Conservation (phyloP, 2,113 vertebrate species). For the Telmatochromis sp. region DNA sequence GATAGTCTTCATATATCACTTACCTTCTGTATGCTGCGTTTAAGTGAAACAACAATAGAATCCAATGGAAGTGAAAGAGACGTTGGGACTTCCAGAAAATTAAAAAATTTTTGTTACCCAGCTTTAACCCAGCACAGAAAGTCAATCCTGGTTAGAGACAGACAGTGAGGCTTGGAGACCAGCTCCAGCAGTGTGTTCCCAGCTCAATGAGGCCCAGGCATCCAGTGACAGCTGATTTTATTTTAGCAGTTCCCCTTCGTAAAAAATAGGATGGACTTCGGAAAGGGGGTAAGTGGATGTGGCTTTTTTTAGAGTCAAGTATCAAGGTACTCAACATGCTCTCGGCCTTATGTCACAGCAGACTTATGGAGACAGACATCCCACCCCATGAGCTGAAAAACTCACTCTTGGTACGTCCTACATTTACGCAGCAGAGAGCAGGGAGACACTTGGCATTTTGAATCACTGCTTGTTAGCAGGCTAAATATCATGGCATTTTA, state of each 20-base stretch:
- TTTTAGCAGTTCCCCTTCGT: conserved; percentile 69
- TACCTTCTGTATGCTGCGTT: conserved; percentile 26
- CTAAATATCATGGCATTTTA: conserved; percentile 2
- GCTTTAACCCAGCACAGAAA: not conserved
- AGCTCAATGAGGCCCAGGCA: conserved; percentile 66
- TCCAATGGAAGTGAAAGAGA: conserved; percentile 6
- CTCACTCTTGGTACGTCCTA: not conserved
- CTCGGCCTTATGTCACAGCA: conserved; percentile 68
- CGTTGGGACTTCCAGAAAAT: not conserved
- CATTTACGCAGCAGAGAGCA: not conserved
- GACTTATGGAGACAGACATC: conserved; percentile 27
- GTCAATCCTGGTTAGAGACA: conserved; percentile 37
- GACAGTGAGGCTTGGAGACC: conserved; percentile 77
- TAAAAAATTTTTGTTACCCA: not conserved
- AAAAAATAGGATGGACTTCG: conserved; percentile 50
- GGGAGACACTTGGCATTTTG: not conserved
- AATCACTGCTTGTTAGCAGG: not conserved
- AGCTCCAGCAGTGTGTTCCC: conserved; percentile 74
- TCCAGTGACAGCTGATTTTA: conserved; percentile 80
- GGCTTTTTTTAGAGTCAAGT: conserved; percentile 78
- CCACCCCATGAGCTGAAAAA: not conserved
- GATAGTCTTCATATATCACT: not conserved
- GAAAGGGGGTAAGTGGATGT: conserved; percentile 23
- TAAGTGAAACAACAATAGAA: conserved; percentile 9
- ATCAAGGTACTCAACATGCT: conserved; percentile 74